These are phyloP conservation scores for Ophion ellenae DNA, from an alignment of 2,888 invertebrate species.

Conservation along the genomic window DNA sequence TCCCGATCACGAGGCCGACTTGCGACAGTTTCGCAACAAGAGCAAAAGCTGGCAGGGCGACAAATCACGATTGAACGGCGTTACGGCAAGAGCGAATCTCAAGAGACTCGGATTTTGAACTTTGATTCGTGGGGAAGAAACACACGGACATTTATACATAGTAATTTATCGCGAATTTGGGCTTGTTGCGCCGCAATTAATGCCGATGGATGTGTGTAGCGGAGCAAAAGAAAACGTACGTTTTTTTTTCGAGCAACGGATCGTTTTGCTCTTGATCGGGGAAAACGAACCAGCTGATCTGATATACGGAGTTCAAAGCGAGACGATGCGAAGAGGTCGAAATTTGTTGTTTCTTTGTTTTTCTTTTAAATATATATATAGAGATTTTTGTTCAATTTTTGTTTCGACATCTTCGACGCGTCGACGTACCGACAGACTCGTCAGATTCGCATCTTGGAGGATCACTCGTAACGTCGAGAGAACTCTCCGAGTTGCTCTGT, in stretches of 20 bases:
- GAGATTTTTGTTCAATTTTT: slow-evolving; percentile 22
- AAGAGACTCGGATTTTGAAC: slow-evolving; percentile 80
- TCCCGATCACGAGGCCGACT: slow-evolving; percentile 89
- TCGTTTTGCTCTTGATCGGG: slow-evolving; percentile 4
- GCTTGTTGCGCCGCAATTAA: slow-evolving; percentile 21
- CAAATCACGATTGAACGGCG: slow-evolving; percentile 71
- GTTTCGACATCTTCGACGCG: slow-evolving; percentile 37
- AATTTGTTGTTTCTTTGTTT: slow-evolving; percentile 40
- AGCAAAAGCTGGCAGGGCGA: slow-evolving; percentile 90
- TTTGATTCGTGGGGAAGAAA: not conserved
- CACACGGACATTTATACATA: slow-evolving; percentile 3
- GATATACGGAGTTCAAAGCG: slow-evolving; percentile 58
- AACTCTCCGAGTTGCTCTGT: slow-evolving; percentile 53
- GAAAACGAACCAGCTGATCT: slow-evolving; percentile 11
- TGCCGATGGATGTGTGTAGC: slow-evolving; percentile 14
- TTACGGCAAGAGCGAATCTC: slow-evolving; percentile 75
- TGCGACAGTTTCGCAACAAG: slow-evolving; percentile 90
- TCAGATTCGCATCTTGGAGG: slow-evolving; percentile 17
- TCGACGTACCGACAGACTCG: slow-evolving; percentile 52
- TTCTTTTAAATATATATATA: slow-evolving; percentile 22
- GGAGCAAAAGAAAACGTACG: not conserved
- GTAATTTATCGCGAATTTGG: slow-evolving; percentile 26
- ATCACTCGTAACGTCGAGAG: slow-evolving; percentile 38
- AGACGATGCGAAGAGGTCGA: slow-evolving; percentile 38
- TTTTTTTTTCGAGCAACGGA: not conserved